Evolutionary conservation across 1,140 invertebrate genomes (phyloP).

Genomic region (Heliconius himera): DNA sequence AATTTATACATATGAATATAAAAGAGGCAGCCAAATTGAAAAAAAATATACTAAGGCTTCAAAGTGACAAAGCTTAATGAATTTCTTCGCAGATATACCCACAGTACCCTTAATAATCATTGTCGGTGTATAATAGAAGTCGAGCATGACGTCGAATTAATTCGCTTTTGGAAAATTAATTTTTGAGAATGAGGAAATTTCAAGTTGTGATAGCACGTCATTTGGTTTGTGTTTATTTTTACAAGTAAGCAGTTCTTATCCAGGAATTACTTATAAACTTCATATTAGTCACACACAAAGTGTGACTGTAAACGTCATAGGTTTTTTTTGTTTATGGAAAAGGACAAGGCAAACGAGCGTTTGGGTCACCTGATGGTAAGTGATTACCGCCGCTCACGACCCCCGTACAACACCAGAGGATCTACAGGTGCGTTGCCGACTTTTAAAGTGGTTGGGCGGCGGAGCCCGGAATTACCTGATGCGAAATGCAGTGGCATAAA

Average conservation of each 20-base stretch:
- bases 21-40: not conserved
- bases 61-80: conserved; percentile 17
- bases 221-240: conserved; percentile 7
- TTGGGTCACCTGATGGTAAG: too few species aligned
- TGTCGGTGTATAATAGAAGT: conserved; percentile 31
- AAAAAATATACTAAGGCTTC: not conserved
- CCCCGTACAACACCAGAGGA: too few species aligned
- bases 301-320: too few species aligned
- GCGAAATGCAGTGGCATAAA: too few species aligned
- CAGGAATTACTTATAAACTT: not conserved
- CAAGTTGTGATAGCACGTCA: conserved; percentile 15
- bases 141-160: conserved; percentile 31
- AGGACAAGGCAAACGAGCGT: too few species aligned
- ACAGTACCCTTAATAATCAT: conserved; percentile 12
- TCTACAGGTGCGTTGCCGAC: too few species aligned
- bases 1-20: too few species aligned
- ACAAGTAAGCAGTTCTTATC: not conserved
- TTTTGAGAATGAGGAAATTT: conserved; percentile 29
- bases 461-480: too few species aligned
- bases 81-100: conserved; percentile 18
- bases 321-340: too few species aligned
- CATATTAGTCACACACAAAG: not conserved
- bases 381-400: too few species aligned
- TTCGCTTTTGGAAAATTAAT: conserved; percentile 35
- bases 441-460: too few species aligned